Conservation (phyloP, 2,888 invertebrate genomes). For the Mimachlamys varia region DNA sequence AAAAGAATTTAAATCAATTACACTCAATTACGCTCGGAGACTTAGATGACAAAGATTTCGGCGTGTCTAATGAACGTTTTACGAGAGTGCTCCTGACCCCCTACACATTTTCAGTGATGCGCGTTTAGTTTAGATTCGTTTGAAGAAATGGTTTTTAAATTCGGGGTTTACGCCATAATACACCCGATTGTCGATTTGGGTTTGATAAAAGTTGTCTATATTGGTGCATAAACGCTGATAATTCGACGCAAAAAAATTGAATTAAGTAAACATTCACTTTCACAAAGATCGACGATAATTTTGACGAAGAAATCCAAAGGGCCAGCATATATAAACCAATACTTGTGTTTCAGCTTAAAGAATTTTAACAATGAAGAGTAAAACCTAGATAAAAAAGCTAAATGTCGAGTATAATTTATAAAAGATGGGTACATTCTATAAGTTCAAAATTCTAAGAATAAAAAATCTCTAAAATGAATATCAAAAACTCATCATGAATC, state of each 20-base stretch:
- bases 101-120: neutral
- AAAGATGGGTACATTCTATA: too few species aligned
- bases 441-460: too few species aligned
- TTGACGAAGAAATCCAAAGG: neutral
- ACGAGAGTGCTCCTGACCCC: slow-evolving; percentile 1
- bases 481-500: too few species aligned
- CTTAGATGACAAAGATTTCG: neutral
- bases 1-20: neutral
- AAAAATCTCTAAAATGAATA: too few species aligned
- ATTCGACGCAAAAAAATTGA: neutral
- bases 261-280: neutral
- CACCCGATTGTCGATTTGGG: neutral
- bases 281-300: slow-evolving; percentile 12
- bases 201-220: neutral
- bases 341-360: neutral
- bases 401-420: neutral
- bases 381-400: neutral
- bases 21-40: neutral
- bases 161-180: neutral
- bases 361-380: neutral
- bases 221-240: neutral
- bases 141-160: slow-evolving; percentile 21
- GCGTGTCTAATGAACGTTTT: neutral
- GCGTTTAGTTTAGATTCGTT: neutral
- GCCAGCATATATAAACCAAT: neutral